Evolutionary conservation across 2,888 invertebrate genomes (phyloP), one percentile per base, ranked within the genome.

Genomic region (Andrena trimmerana): DNA sequence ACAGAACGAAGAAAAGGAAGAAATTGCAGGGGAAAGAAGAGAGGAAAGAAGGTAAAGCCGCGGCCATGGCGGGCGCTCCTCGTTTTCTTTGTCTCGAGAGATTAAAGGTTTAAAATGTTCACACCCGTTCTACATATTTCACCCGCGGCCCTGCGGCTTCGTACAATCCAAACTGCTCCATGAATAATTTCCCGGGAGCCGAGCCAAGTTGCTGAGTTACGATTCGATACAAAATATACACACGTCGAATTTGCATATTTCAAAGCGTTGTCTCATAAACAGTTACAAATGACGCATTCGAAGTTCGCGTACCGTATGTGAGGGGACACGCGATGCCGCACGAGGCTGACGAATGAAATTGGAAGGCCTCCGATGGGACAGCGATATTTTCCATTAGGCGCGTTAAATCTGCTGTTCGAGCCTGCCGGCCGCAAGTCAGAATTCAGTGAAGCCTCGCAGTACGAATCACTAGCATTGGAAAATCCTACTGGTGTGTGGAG

Each of bases 81-180:
- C 90, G 86, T 87, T 88, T 90, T 88, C 90, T 91, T 90, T 92
- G 89, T 91, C 90, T 89, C 86, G 76, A 86, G 87, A 91, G 91
- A 91, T 92, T 92, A 92, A 91, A 90, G 88, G 90, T 90, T 92
- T 90, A 89, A 88, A 90, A 84, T 87, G 87, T 87, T 89, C 88
- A 80, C 87, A 84, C 85, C 87, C 75, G 31, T 66, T 72, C 74
- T 67, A 68, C 78, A 71, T 81, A 89, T 84, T 88, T 89, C 75
- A 75, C 48, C 68, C 66, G 63, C 36, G 48, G 65, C 60, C 69
- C 71, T 27, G 13, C 60, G 31, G 66, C 59, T 62, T 68, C 52
- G 57, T n/a, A 36, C 68, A 29, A 57, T 57, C 68, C 36, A 48
- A 69, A 80, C 69, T 74, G 24, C 77, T 62, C 62, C 27, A 6